Conservation (phyloP, 2,888 invertebrate species). For the Ennomos fuscantarius region DNA sequence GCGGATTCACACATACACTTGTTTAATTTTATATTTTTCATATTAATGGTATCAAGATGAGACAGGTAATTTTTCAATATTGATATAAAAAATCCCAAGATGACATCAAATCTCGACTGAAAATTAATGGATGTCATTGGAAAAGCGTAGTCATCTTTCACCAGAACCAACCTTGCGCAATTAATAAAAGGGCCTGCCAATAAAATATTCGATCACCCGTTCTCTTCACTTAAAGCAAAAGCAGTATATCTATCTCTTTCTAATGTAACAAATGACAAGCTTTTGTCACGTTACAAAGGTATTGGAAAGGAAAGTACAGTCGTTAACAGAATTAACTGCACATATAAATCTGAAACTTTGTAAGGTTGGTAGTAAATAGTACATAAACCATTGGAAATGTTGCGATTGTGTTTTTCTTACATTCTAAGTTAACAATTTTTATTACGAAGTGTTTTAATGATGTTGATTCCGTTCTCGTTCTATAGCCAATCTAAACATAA, state of each 20-base stretch:
- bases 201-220: background rate
- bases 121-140: too few relatives aligned
- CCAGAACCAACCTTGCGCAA: too few relatives aligned
- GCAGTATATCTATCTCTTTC: constrained; percentile 9
- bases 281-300: constrained; percentile 15
- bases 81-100: too few relatives aligned
- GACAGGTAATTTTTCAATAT: too few relatives aligned
- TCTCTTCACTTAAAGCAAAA: background rate
- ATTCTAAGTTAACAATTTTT: constrained; percentile 1
- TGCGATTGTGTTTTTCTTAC: constrained; percentile 2
- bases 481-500: too few relatives aligned
- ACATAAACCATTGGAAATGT: background rate
- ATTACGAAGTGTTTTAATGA: constrained; percentile 1
- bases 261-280: constrained; percentile 18
- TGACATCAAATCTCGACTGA: too few relatives aligned
- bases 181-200: too few relatives aligned
- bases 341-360: constrained; percentile 22
- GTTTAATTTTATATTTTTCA: too few relatives aligned
- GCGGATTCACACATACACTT: too few relatives aligned
- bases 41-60: too few relatives aligned
- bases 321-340: constrained; percentile 24
- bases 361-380: constrained; percentile 10
- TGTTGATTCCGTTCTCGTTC: too few relatives aligned
- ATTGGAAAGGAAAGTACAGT: constrained; percentile 23
- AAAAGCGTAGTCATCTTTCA: too few relatives aligned